Conservation (phyloP, 1,140 invertebrate genomes). For the Heliconius nattereri region DNA sequence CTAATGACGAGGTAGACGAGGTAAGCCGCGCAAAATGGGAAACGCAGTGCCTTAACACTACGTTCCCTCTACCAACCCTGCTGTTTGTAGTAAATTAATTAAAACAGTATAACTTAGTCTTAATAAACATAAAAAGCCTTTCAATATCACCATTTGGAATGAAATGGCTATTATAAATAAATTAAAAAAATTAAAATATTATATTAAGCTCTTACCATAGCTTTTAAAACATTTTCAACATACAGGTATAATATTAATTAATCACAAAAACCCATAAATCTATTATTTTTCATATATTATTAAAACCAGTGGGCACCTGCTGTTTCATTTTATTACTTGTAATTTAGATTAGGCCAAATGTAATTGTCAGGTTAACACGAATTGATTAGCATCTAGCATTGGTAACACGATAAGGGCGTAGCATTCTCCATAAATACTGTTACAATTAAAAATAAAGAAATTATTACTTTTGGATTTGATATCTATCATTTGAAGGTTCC, state of each 20-base stretch:
- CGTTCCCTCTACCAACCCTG: too few relatives aligned
- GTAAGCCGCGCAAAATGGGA: too few relatives aligned
- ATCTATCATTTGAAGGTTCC: too few relatives aligned
- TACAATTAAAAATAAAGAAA: neutral
- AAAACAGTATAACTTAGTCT: too few relatives aligned
- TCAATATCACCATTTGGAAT: too few relatives aligned
- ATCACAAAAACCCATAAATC: neutral
- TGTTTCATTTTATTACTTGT: neutral
- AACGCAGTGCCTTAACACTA: too few relatives aligned
- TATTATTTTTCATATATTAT: too few relatives aligned
- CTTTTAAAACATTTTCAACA: neutral
- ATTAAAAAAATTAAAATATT: neutral
- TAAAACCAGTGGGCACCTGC: neutral
- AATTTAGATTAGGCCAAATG: conserved; percentile 1
- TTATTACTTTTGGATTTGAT: too few relatives aligned
- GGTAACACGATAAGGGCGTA: neutral
- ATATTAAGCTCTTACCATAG: neutral
- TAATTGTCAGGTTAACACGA: conserved; percentile 8
- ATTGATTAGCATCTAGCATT: neutral
- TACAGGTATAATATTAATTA: neutral
- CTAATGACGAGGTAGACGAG: too few relatives aligned
- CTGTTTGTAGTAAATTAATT: too few relatives aligned
- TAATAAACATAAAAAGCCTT: too few relatives aligned
- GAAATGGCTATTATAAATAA: too few relatives aligned
- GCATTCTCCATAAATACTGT: neutral